Evolutionary conservation across 2,797 vertebrate species (phyloP).

Genomic region (Gallinago stenura): DNA sequence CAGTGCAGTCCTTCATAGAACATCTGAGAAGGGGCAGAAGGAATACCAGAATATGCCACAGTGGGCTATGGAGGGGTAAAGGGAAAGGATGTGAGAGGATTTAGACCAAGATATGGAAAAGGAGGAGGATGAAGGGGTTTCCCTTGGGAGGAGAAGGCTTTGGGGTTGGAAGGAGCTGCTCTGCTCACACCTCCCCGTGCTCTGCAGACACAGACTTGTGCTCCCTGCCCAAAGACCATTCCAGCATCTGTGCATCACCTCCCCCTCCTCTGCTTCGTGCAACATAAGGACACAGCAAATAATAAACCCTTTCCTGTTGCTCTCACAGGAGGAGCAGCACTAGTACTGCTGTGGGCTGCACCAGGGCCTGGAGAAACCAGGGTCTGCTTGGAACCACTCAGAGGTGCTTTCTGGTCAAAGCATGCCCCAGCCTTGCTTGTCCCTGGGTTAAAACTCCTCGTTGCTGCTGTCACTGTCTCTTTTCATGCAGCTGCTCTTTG

Average conservation of each 20-base stretch:
- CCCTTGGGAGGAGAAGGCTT: not conserved
- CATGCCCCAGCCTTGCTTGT: not conserved
- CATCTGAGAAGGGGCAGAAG: too few relatives aligned
- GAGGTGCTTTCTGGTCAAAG: not conserved
- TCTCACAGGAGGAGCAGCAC: not conserved
- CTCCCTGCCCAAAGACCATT: not conserved
- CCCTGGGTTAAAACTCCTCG: not conserved
- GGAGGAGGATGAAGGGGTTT: not conserved
- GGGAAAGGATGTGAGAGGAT: not conserved
- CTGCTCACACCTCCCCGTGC: not conserved
- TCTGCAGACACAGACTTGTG: fast-evolving
- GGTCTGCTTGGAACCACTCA: not conserved
- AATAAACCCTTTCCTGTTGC: fast-evolving
- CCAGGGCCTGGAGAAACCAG: not conserved
- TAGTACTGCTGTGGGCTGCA: fast-evolving
- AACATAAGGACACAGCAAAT: not conserved
- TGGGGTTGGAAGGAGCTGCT: not conserved
- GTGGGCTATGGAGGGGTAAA: not conserved
- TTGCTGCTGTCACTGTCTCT: fast-evolving
- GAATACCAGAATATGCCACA: not conserved
- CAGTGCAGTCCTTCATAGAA: fast-evolving
- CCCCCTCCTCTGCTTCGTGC: not conserved
- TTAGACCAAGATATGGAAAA: not conserved
- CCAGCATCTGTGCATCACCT: not conserved
- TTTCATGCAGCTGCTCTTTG: not conserved